These are phyloP conservation scores for Triplophysa bombifrons DNA, from an alignment of 2,797 vertebrate genomes.

Conservation along the genomic window DNA sequence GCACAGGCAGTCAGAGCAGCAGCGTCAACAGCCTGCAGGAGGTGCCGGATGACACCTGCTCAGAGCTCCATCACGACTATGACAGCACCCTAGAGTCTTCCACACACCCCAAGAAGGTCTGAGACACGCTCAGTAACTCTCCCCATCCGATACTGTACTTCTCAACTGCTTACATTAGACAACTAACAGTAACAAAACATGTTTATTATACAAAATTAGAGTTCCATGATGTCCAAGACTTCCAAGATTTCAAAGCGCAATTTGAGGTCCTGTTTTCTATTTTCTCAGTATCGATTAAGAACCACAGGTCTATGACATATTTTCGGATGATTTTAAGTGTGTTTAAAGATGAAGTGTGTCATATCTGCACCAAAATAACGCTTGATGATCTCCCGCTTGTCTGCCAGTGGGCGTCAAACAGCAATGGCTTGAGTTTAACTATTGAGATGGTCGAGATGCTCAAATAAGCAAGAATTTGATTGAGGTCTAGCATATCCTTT, in stretches of 20 bases:
- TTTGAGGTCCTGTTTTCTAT: neutral
- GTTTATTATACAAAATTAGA: neutral
- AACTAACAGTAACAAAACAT: neutral
- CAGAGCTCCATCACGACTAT: conserved; percentile 85
- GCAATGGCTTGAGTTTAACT: neutral
- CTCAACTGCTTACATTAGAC: neutral
- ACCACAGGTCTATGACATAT: neutral
- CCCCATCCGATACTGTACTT: neutral
- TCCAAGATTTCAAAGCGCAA: neutral
- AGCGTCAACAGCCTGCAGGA: conserved; percentile 98
- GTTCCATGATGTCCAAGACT: neutral
- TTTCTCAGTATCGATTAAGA: neutral
- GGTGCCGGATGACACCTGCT: conserved; percentile 91
- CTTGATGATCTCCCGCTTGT: no score
- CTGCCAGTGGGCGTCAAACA: no score
- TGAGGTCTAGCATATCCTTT: neutral
- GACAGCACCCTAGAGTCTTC: conserved; percentile 87
- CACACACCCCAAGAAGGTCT: conserved; percentile 88
- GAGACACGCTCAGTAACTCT: conserved; percentile 38
- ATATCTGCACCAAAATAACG: no score
- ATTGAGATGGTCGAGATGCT: neutral
- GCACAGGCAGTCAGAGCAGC: conserved; percentile 97
- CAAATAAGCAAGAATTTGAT: neutral
- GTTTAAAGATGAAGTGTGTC: no score
- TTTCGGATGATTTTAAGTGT: no score